Conservation (phyloP, 2,888 invertebrate genomes). For the Julus scanicus region DNA sequence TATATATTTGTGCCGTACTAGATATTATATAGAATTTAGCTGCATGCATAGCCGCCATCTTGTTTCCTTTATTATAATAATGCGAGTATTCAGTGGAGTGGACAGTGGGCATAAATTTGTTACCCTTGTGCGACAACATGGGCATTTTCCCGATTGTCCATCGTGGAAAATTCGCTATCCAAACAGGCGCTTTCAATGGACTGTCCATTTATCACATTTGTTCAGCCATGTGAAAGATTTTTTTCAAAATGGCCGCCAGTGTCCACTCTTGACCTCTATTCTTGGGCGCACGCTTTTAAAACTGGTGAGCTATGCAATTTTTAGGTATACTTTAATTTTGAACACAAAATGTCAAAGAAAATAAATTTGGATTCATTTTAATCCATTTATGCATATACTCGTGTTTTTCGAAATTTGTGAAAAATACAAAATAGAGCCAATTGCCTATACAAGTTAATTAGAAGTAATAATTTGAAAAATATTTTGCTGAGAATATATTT, state of each 20-base stretch:
- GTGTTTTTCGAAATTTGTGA: no score
- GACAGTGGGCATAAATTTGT: slow-evolving; percentile 15
- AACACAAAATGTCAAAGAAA: no score
- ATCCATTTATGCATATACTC: no score
- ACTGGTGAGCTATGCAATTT: no score
- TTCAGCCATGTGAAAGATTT: not conserved
- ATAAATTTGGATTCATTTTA: no score
- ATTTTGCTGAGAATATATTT: no score
- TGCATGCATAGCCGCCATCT: not conserved
- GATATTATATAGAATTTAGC: not conserved
- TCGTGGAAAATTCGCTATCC: slow-evolving; percentile 23
- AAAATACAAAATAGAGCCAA: no score
- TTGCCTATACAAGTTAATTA: no score
- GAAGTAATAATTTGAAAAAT: no score
- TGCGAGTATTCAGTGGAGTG: not conserved
- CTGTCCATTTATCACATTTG: not conserved
- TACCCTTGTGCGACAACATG: not conserved
- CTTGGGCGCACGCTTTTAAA: slow-evolving; percentile 14
- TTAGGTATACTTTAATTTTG: no score
- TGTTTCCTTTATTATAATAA: not conserved
- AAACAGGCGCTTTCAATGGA: not conserved
- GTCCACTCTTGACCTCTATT: not conserved
- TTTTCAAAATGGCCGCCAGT: not conserved
- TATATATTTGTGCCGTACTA: not conserved
- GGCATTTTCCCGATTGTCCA: not conserved